Base-by-base conservation (phyloP, 2,797 vertebrate species). In the Carapus acus region DNA sequence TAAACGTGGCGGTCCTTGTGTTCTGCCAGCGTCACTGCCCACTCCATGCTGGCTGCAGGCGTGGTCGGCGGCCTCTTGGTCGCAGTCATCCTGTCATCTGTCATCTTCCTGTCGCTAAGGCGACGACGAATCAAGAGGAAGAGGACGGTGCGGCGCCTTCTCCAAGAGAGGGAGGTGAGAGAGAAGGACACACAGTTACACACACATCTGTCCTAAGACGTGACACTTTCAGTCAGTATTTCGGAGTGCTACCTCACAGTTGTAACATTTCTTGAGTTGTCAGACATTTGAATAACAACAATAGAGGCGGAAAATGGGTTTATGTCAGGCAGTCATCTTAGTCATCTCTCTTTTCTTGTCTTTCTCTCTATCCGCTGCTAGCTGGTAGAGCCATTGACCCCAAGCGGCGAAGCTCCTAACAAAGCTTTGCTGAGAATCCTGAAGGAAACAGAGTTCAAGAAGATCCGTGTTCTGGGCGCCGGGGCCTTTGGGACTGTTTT, bases 401-500 rank as follows among this genome's bases (percentile, higher is more conserved):
- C 94, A 15, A 95, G 94, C 0, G 93, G 94, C 3, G 90, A 94
- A 72, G 92, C 92, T 21, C 93, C 94, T 0, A 97, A 97, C 67
- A 91, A 96, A 81, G 94, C 93, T 1, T 88, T 93, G 54, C 83
- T 96, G 62, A 85, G 92, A 67, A 93, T 97, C 79, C 81, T 98
- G 40, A 98, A 97, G 79, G 94, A 97, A 81, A 94, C 91, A 0
- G 95, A 98, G 70, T 88, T 98, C 38, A 94, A 88, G 73, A 97
- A 94, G 75, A 81, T 89, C 65, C 87, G 93, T 76, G 89, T 94
- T 8, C 85, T 98, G 5, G 95, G 95, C 27, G 92, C 93, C 0
- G 94, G 95, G 4, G 93, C 93, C 6, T 98, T 98, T 31, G 95
- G 95, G 38, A 97, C 94, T 0, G 94, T 98, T 46, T 95, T 82